Evolutionary conservation across 2,888 invertebrate genomes (phyloP).

Genomic region (Troides oblongomaculatus): DNA sequence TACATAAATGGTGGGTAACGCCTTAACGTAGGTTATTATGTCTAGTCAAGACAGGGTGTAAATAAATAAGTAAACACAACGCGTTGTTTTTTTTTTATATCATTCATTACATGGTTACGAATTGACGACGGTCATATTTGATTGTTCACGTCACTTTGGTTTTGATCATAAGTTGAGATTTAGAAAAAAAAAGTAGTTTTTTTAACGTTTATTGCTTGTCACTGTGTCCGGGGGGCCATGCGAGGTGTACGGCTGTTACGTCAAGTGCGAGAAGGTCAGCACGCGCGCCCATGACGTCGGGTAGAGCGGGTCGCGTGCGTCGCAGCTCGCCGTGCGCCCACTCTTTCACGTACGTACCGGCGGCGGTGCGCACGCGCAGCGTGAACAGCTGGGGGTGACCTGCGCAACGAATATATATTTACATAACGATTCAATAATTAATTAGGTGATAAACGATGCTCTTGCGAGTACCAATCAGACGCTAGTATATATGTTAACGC

Average conservation of each 20-base stretch:
- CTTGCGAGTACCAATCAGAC: too few relatives aligned
- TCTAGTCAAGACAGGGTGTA: conserved; percentile 36
- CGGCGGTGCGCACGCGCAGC: conserved; percentile 88
- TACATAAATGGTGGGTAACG: conserved; percentile 3
- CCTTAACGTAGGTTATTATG: conserved; percentile 27
- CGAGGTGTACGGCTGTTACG: conserved; percentile 87
- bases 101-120: too few relatives aligned
- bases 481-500: too few relatives aligned
- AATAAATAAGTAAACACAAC: conserved; percentile 23
- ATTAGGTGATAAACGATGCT: too few relatives aligned
- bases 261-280: conserved; percentile 96
- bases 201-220: background rate
- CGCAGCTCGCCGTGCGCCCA: conserved; percentile 98
- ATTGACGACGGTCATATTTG: background rate
- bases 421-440: too few relatives aligned
- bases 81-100: background rate
- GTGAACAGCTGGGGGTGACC: conserved; percentile 79
- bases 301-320: conserved; percentile 89
- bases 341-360: conserved; percentile 98
- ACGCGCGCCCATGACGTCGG: conserved; percentile 82
- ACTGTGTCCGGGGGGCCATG: conserved; percentile 81
- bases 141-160: background rate
- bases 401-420: conserved; percentile 37
- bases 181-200: background rate
- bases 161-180: background rate